A percentile compares a stretch with the other conserved stretches of the same genome.
Evolutionary conservation across 2,797 vertebrate species (phyloP).

Genomic region (Notolabrus celidotus): DNA sequence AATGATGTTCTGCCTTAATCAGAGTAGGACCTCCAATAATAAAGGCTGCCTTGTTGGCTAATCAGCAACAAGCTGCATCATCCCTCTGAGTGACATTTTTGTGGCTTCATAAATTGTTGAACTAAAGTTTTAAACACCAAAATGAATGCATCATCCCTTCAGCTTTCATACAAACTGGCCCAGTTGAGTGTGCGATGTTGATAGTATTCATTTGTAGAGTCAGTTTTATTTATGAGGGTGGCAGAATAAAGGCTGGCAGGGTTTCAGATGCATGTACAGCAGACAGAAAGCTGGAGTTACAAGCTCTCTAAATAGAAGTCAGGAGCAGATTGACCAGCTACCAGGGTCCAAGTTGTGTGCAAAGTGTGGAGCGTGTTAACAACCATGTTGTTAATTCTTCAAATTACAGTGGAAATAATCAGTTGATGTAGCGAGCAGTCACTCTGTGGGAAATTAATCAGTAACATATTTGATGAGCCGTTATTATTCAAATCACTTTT

Average conservation of each 20-base stretch:
- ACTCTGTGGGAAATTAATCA: neutral
- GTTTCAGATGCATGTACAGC: neutral
- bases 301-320: neutral
- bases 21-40: neutral
- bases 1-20: slow-evolving; percentile 10
- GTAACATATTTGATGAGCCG: neutral
- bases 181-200: no score
- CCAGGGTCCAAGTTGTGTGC: neutral
- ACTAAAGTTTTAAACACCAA: no score
- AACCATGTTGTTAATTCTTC: neutral
- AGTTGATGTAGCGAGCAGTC: neutral
- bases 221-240: slow-evolving; percentile 9
- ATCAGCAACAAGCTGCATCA: slow-evolving; percentile 5
- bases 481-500: neutral
- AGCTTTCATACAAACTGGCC: no score
- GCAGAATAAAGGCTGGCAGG: slow-evolving; percentile 3
- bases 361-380: neutral
- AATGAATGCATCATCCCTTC: no score
- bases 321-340: neutral
- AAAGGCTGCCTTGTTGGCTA: neutral
- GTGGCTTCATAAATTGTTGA: no score
- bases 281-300: neutral
- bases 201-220: slow-evolving; percentile 8
- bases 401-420: neutral
- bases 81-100: slow-evolving; percentile 1